Conservation (phyloP, 2,888 invertebrate species). For the Holacanthella duospinosa region DNA sequence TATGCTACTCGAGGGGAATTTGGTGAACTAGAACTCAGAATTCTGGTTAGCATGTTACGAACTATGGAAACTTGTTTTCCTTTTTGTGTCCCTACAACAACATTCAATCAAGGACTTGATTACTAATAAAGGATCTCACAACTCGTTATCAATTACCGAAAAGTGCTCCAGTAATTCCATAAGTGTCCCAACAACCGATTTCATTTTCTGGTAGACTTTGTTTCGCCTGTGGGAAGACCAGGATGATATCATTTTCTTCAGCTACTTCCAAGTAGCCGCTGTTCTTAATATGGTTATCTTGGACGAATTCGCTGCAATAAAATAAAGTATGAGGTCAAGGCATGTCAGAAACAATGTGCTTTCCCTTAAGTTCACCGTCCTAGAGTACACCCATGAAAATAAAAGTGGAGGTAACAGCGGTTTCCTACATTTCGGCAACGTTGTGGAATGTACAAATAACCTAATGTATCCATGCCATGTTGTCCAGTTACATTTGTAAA, state of each 20-base stretch:
- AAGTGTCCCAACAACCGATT: conserved; percentile 22
- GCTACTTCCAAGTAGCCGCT: conserved; percentile 29
- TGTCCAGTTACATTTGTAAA: not conserved
- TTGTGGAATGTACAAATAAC: conserved; percentile 15
- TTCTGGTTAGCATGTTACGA: conserved; percentile 5
- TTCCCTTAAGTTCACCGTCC: too few species aligned
- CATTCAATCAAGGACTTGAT: not conserved
- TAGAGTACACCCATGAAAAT: conserved; percentile 18
- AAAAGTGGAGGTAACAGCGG: conserved; percentile 16
- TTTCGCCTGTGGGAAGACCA: conserved; percentile 23
- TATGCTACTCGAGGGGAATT: too few species aligned
- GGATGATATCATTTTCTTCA: conserved; percentile 21
- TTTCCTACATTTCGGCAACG: conserved; percentile 3
- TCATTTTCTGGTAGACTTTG: conserved; percentile 13
- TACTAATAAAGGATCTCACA: not conserved
- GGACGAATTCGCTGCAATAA: conserved; percentile 11
- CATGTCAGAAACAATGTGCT: too few species aligned
- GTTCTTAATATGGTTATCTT: conserved; percentile 16
- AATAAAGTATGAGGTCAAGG: too few species aligned
- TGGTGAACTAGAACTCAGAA: conserved; percentile 3
- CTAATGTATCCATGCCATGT: conserved; percentile 14
- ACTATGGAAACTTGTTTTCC: conserved; percentile 9
- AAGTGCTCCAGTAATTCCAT: conserved; percentile 12
- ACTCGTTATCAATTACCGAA: too few species aligned
- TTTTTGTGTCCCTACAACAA: conserved; percentile 6